Evolutionary conservation across 2,888 invertebrate genomes (phyloP), one percentile per base, ranked within the genome.

Genomic region (Drosophila kuntzei): DNA sequence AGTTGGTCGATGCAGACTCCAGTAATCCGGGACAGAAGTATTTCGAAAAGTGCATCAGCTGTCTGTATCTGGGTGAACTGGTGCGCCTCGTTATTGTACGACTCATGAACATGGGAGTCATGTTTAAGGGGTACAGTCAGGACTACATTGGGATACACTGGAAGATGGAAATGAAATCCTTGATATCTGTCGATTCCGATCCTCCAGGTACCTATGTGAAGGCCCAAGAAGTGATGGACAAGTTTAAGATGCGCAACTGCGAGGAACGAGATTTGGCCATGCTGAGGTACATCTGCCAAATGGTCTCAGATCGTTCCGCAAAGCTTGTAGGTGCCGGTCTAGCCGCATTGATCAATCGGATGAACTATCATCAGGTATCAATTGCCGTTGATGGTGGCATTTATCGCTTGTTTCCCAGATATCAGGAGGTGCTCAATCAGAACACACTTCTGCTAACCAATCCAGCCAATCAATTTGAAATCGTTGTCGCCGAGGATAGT

Each of bases 11-110:
- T 92, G 92, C 92, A 22, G 94, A 94, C 71, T 97, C 97, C 14
- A 95, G 97, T 73, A 97, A 96, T 90, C 95, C 95, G 1, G 95
- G 95, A 49, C 94, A 94, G 90, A 98, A 98, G 92, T 93, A 96
- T 94, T 97, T 91, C 46, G 99, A 99, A 91, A 99, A 99, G 93
- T 84, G 78, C 44, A 76, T 81, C 7, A 97, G 98, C 0, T 98
- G 98, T 36, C 98, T 98, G 97, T 99, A 98, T 92, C 95, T 98
- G 95, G 99, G 99, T 5, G 99, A 99, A 92, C 91, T 99, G 58
- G 97, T 96, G 1, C 95, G 99, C 58, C 93, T 97, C 37, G 95
- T 96, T 2, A 93, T 98, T 25, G 95, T 96, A 32, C 95, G 95
- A 87, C 95, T 98, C 72, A 95, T 96, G 22, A 94, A 94, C 75